phyloP scores from a whole-genome alignment of 1,140 invertebrate genomes.

The Euglossa dilemma region DNA sequence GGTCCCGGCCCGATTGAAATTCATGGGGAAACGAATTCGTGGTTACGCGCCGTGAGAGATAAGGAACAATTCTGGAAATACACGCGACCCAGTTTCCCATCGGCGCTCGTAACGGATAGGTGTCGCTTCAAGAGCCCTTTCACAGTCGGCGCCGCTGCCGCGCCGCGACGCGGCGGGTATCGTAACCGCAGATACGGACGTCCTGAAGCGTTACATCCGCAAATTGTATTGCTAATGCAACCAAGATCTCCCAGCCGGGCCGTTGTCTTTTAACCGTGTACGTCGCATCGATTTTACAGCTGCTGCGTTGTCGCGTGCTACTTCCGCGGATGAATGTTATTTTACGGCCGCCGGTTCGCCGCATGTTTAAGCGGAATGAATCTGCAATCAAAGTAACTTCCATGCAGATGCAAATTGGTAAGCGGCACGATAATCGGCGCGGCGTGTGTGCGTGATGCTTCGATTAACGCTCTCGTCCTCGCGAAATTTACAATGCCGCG shows the following conservation, averaged over 20 bases:
- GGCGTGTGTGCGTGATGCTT: slow-evolving; percentile 29
- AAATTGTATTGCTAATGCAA: slow-evolving; percentile 42
- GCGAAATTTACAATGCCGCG: slow-evolving; percentile 37
- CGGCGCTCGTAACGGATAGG: slow-evolving; percentile 30
- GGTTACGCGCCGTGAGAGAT: slow-evolving; percentile 66
- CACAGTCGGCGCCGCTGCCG: slow-evolving; percentile 45
- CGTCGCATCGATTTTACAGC: slow-evolving; percentile 43
- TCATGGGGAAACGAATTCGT: slow-evolving; percentile 68
- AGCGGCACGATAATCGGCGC: slow-evolving; percentile 33
- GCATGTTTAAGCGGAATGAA: slow-evolving; percentile 31
- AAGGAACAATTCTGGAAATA: slow-evolving; percentile 70
- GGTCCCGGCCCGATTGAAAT: slow-evolving; percentile 65
- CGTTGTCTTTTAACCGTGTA: slow-evolving; percentile 38
- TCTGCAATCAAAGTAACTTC: slow-evolving; percentile 42
- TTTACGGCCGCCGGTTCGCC: slow-evolving; percentile 18
- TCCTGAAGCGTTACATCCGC: slow-evolving; percentile 3
- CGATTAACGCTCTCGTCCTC: slow-evolving; percentile 35
- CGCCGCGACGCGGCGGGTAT: slow-evolving; percentile 27
- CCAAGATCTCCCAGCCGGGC: slow-evolving; percentile 25
- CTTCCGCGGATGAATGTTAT: slow-evolving; percentile 24
- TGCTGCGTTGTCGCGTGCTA: background rate
- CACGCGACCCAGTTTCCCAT: slow-evolving; percentile 65
- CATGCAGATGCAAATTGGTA: slow-evolving; percentile 34
- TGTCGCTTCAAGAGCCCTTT: slow-evolving; percentile 58
- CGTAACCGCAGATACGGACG: slow-evolving; percentile 21